Evolutionary conservation across 1,140 invertebrate species (phyloP).

Genomic region (Metaphire vulgaris): DNA sequence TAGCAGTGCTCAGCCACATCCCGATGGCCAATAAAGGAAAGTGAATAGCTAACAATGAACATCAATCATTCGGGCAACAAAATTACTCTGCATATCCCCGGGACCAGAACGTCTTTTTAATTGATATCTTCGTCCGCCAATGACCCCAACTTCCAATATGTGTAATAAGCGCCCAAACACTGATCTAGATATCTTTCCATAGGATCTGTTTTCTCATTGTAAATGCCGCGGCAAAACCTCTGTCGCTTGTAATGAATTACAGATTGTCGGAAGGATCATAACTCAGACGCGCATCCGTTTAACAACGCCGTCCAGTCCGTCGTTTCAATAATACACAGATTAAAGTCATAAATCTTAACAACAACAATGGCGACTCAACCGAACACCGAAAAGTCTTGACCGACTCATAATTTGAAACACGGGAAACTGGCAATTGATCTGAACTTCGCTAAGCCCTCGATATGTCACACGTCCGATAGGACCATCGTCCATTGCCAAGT

Average conservation of each 20-base stretch:
- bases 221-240: not conserved
- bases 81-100: not conserved
- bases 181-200: not conserved
- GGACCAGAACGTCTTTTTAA: not conserved
- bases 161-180: not conserved
- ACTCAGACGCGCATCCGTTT: not conserved
- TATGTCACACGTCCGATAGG: no score
- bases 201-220: not conserved
- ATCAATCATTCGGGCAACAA: not conserved
- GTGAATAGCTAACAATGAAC: not conserved
- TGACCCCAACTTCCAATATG: not conserved
- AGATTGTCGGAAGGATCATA: not conserved
- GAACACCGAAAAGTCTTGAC: not conserved
- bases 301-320: not conserved
- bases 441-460: no score
- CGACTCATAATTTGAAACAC: not conserved
- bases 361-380: not conserved
- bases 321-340: not conserved
- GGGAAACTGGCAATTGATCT: not conserved
- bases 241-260: conserved; percentile 2
- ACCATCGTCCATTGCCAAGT: no score
- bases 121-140: not conserved
- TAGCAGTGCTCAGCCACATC: not conserved
- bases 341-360: not conserved
- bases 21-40: not conserved